Evolutionary conservation across 2,113 vertebrate genomes (phyloP), one percentile per base, ranked within the genome.

Genomic region (Lynx canadensis): DNA sequence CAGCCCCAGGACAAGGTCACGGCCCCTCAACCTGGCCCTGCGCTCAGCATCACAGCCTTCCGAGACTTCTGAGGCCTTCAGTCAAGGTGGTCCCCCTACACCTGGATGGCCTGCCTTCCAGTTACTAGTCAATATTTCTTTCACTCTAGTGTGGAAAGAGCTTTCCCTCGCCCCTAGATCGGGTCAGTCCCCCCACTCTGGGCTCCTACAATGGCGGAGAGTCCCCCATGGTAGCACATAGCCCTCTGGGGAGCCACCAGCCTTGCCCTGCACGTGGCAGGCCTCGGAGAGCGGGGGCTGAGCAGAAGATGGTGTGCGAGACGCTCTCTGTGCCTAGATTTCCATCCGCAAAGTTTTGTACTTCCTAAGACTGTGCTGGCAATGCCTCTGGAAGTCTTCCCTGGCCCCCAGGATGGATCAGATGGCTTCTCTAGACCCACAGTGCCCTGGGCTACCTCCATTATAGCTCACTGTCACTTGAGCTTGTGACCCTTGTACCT

Each of bases 321-420:
- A 23, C 11, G 52, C n/a, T 33, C 12, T 66, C 55, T 3, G 45
- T 2, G 6, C 41, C 10, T 25, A 33, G 19, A 69, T 4, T 12
- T 12, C 11, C 13, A 3, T n/a, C 45, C 3, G 4, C 0, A 4
- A 33, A 2, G 11, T 60, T 57, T 0, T 5, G 33, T 8, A 29
- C 52, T 94, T 45, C 82, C 55, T 36, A 1, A 31, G 19, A 29
- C 60, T 38, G 15, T 18, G 9, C 25, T 14, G 10, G n/a, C 25
- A 38, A 38, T 4, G 60, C n/a, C 63, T 88, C 57, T 38, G 45
- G 9, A 86, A 27, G 48, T 68, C 11, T 7, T 7, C 23, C 80
- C 25, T 57, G 33, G 48, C 14, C 7, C 45, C n/a, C 19, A 15
- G 16, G 29, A 29, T 3, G 7, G 25, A n/a, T 18, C 50, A 50